These are phyloP conservation scores for Fistularia tabacaria DNA, from an alignment of 2,797 vertebrate genomes.

Conservation along the genomic window DNA sequence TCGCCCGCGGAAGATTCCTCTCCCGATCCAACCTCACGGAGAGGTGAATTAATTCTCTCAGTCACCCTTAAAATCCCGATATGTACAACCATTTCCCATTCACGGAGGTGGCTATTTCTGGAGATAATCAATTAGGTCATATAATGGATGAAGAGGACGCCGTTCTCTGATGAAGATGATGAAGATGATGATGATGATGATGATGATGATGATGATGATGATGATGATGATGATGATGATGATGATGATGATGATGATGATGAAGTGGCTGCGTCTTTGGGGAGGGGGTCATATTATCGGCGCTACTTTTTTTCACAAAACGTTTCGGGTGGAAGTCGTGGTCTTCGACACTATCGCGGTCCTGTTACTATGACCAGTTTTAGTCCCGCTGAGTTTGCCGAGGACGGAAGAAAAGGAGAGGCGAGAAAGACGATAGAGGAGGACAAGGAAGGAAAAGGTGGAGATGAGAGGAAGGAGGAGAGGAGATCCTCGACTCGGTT, in stretches of 20 bases:
- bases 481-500: conserved; percentile 52
- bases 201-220: no score
- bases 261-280: no score
- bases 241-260: no score
- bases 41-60: conserved; percentile 26
- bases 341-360: no score
- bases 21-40: conserved; percentile 3
- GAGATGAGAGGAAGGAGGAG: not conserved
- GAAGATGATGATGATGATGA: no score
- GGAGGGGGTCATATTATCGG: no score
- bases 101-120: conserved; percentile 47
- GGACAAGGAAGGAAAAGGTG: not conserved
- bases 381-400: no score
- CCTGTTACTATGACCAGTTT: no score
- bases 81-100: conserved; percentile 50
- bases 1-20: conserved; percentile 9
- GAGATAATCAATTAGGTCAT: conserved; percentile 59
- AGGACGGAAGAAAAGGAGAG: no score
- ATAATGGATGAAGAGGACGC: conserved; percentile 36
- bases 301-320: no score
- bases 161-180: conserved; percentile 13
- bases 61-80: conserved; percentile 58
- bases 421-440: not conserved
- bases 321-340: no score
- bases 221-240: no score